Evolutionary conservation across 2,888 invertebrate species (phyloP).

Genomic region (Stenodema calcarata): DNA sequence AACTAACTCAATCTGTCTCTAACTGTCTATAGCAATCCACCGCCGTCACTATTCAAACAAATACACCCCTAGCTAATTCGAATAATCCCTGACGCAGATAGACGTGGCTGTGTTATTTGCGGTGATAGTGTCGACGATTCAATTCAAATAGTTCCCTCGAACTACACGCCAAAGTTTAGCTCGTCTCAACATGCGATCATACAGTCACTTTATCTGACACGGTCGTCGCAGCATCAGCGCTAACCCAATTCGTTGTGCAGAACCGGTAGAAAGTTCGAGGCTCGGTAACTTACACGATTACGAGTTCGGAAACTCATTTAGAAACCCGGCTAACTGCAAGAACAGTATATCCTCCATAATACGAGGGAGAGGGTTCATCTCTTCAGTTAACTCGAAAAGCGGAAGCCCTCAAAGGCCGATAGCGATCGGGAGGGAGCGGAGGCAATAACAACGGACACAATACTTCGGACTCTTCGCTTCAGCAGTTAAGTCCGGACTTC

Average conservation of each 20-base stretch:
- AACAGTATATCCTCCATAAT: neutral
- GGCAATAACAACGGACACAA: neutral
- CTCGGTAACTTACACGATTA: neutral
- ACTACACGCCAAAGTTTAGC: too few species aligned
- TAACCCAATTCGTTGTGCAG: neutral
- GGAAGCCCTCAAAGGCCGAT: neutral
- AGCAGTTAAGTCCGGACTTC: neutral
- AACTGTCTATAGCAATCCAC: too few species aligned
- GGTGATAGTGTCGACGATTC: too few species aligned
- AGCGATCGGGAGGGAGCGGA: neutral
- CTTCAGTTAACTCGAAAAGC: neutral
- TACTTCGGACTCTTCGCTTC: neutral
- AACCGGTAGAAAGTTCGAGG: neutral
- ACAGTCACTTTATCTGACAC: neutral
- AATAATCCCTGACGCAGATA: too few species aligned
- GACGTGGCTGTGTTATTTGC: too few species aligned
- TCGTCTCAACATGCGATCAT: neutral
- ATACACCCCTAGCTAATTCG: too few species aligned
- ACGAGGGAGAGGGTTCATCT: neutral
- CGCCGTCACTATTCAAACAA: too few species aligned
- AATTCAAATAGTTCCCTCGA: too few species aligned
- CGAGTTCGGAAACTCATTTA: neutral
- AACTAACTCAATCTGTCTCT: too few species aligned
- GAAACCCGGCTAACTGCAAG: neutral
- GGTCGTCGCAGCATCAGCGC: neutral